phyloP scores from a whole-genome alignment of 2,113 vertebrate species.

The Sapayoa aenigma region DNA sequence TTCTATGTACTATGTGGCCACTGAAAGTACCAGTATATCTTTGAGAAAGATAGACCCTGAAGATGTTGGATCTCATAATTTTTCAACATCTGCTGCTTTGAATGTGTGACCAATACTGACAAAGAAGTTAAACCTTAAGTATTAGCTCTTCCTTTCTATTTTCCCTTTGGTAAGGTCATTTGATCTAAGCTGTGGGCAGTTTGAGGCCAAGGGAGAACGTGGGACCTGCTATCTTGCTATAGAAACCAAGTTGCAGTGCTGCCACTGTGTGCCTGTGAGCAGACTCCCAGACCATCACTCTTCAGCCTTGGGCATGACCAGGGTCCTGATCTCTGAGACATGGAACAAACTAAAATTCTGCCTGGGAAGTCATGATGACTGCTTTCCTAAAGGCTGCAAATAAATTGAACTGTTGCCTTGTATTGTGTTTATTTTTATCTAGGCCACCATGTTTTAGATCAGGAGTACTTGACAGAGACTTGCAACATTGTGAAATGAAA shows the following conservation, averaged over 20 bases:
- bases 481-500: background rate
- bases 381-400: background rate
- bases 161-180: background rate
- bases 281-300: background rate
- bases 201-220: background rate
- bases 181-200: background rate
- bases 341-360: background rate
- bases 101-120: fast-evolving
- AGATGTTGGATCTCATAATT: background rate
- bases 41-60: background rate
- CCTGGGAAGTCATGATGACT: background rate
- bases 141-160: background rate
- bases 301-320: background rate
- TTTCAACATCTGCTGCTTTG: background rate
- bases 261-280: background rate
- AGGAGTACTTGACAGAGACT: background rate
- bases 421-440: background rate
- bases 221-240: too few relatives aligned
- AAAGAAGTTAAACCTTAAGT: background rate
- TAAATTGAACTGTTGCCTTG: background rate
- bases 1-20: background rate
- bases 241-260: background rate
- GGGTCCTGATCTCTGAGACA: background rate
- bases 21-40: too few relatives aligned
- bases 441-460: background rate